Base-by-base conservation (phyloP, 2,113 vertebrate genomes). In the Carollia perspicillata region DNA sequence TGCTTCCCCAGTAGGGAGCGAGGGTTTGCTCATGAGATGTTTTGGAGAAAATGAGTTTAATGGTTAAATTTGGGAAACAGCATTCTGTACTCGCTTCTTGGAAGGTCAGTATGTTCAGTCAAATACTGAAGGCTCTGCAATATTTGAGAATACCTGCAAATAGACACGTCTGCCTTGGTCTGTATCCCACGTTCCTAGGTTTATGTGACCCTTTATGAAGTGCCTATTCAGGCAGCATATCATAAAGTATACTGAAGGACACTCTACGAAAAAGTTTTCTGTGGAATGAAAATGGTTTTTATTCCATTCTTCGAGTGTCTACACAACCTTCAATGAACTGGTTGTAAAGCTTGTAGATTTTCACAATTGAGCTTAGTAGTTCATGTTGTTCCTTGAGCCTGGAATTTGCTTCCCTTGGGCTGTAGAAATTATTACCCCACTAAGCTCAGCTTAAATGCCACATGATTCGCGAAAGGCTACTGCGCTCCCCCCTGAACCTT, bases 171-270 rank as follows among this genome's bases (percentile, higher is more conserved):
- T 49, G 26, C 28, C 8, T 75, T 92, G 37, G n/a, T 23, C 37
- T 55, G 11, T 77, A 66, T 35, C 37, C 53, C 51, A 44, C 30
- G 53, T 81, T 63, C 23, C 37, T 78, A 58, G 83, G 28, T 68
- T 81, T 89, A 55, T 86, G 71, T 55, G 44, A 72, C 33, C 20
- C 30, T 78, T 81, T 88, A 69, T 93, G 69, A 93, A 93, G 53
- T 85, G 40, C 23, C 44, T 79, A 16, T 69, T 75, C 17, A 53
- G 89, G 53, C 40, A 35, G 26, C n/a, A 40, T 47, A 3, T 83
- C 40, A 58, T 79, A 58, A 72, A 72, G 42, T 66, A 58, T 26
- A 69, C 18, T 23, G 30, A 65, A 51, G 51, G 72, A n/a, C 23
- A 30, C 47, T 69, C 53, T 60, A 37, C n/a, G 47, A 40, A 72